Conservation (phyloP, 2,797 vertebrate species). For the Pantherophis vulpinus region DNA sequence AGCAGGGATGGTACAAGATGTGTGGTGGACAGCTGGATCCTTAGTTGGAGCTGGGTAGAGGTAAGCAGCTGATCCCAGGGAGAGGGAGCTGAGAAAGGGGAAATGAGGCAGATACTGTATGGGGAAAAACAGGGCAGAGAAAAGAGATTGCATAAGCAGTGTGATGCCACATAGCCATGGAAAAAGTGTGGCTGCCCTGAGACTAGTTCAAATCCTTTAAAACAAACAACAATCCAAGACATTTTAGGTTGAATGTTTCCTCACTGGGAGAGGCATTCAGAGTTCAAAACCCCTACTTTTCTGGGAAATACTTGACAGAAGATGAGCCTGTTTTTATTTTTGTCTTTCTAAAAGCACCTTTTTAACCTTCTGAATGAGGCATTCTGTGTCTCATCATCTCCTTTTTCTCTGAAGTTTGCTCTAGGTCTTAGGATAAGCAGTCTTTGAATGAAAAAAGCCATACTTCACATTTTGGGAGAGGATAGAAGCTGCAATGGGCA, state of each 20-base stretch:
- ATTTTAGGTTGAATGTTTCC: not conserved
- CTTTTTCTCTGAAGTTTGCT: not conserved
- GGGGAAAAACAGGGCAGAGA: not conserved
- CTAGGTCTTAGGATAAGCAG: not conserved
- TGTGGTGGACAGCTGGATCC: not conserved
- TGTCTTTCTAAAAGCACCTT: not conserved
- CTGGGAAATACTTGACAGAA: not conserved
- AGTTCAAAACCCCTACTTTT: not conserved
- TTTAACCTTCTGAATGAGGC: not conserved
- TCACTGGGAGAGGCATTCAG: not conserved
- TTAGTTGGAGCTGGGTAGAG: not conserved
- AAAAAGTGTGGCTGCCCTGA: not conserved
- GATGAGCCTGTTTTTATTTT: not conserved
- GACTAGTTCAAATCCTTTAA: not conserved
- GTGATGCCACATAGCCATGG: not conserved
- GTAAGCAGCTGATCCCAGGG: not conserved
- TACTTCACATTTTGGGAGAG: not conserved
- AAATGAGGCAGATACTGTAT: not conserved
- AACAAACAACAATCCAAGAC: not conserved
- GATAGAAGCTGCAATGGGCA: not conserved
- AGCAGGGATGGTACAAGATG: not conserved
- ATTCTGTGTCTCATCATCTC: not conserved
- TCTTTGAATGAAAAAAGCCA: not conserved
- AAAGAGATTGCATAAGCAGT: not conserved
- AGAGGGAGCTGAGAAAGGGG: not conserved